Evolutionary conservation across 2,113 vertebrate species (phyloP).

Genomic region (Apteryx mantelli): DNA sequence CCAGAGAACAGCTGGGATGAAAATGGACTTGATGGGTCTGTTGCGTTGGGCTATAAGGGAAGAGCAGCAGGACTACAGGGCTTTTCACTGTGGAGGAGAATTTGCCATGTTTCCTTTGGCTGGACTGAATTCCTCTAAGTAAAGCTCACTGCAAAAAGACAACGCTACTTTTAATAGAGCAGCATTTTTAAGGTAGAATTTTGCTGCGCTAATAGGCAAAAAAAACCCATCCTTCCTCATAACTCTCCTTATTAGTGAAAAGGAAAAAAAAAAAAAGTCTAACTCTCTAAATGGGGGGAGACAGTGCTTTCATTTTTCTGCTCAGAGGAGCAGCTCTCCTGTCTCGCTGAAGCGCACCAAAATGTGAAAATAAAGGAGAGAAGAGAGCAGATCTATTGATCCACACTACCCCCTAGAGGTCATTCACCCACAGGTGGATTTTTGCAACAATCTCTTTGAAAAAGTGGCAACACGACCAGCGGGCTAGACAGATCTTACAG

Average conservation of each 20-base stretch:
- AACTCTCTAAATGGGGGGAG: background rate
- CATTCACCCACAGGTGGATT: background rate
- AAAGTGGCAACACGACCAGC: background rate
- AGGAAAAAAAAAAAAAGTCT: background rate
- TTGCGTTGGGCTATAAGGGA: background rate
- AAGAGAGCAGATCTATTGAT: background rate
- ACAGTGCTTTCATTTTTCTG: background rate
- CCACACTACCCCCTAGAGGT: background rate
- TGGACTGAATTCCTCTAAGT: background rate
- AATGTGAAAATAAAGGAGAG: background rate
- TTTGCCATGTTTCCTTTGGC: background rate
- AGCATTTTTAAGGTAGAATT: background rate
- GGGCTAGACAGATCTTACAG: background rate
- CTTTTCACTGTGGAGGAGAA: background rate
- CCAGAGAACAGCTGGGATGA: background rate
- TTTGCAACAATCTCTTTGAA: background rate
- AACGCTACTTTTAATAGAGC: background rate
- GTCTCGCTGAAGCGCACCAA: background rate
- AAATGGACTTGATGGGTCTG: background rate
- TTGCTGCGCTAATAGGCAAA: background rate
- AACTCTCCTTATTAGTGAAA: background rate
- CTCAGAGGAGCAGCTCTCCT: background rate
- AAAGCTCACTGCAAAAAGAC: background rate
- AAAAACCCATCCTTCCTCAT: background rate
- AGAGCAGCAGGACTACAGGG: background rate